Evolutionary conservation across 2,797 vertebrate species (phyloP).

Genomic region (Hydrocynus forskahlii): DNA sequence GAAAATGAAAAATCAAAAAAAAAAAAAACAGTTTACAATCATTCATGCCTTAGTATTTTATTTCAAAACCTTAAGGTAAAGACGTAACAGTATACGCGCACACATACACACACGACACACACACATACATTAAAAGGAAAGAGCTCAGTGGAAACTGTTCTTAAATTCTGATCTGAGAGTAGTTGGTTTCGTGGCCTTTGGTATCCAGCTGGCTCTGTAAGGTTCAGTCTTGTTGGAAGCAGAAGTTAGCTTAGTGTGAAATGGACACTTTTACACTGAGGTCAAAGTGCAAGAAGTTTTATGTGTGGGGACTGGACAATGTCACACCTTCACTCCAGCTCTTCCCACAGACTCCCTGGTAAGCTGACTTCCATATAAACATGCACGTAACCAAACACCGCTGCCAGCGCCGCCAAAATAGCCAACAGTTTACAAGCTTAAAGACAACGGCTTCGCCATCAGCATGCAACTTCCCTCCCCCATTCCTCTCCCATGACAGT

Average conservation of each 20-base stretch:
- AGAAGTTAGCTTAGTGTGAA: background rate
- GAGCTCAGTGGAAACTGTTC: background rate
- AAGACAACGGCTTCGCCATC: conserved; percentile 49
- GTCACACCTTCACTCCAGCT: conserved; percentile 44
- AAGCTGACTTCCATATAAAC: conserved; percentile 45
- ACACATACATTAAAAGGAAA: background rate
- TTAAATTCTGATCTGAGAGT: background rate
- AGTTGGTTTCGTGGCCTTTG: background rate
- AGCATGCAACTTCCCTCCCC: conserved; percentile 51
- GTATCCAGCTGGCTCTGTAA: background rate
- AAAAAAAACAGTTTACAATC: no score
- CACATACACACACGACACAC: no score
- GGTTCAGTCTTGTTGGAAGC: background rate
- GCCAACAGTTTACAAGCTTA: conserved; percentile 50
- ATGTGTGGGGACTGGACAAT: conserved; percentile 50
- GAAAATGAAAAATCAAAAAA: no score
- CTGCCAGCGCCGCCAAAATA: conserved; percentile 44
- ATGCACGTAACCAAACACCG: conserved; percentile 37
- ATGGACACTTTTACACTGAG: conserved; percentile 23
- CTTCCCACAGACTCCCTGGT: conserved; percentile 49
- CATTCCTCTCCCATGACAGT: conserved; percentile 36
- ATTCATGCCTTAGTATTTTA: no score
- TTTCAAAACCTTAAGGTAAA: background rate
- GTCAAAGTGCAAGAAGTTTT: conserved; percentile 47
- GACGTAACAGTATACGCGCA: background rate